Base-by-base conservation (phyloP, 2,888 invertebrate species). In the Campaea margaritaria region DNA sequence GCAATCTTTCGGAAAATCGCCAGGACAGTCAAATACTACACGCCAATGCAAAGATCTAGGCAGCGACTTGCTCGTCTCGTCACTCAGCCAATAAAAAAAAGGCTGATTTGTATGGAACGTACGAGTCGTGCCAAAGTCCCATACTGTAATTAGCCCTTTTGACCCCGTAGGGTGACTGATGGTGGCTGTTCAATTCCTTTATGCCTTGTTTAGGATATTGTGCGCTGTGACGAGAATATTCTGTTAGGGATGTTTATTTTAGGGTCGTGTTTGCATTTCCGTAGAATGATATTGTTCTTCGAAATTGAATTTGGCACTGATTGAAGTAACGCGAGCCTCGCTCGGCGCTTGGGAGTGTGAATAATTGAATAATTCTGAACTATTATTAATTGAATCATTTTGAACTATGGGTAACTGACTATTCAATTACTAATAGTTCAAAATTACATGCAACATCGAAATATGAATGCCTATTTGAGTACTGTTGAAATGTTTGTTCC, bases 111-210 rank as follows among this genome's bases (percentile, higher is more conserved):
- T 16, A n/a, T 5, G 21, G 3, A 2, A 21, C 5, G n/a, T n/a
- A n/a, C 15, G 2, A 27, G n/a, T 11, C 8, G 14, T 12, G 16
- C 34, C 14, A 16, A 13, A 3, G 0, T 55, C 7, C n/a, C 44
- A 41, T 46, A 55, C 60, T 55, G 60, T 16, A 7, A 36, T 2
- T 16, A 10, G 15, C 28, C 41, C 12, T 27, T 0, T 21, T 15
- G 45, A 46, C n/a, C 27, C 65, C 60, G 65, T 70, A 73, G 67
- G 44, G 45, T 73, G 75, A 72, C 51, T 69, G 74, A 75, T 72
- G 73, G 70, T 67, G 69, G 68, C 68, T 70, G 58, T 67, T 67
- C 65, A 68, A 61, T 68, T 70, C 69, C 54, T 70, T 62, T 66
- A 67, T 61, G 62, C 57, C 63, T 59, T 62, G 58, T 64, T 67